Conservation (phyloP, 2,888 invertebrate genomes). For the Torymus aiolomorphi region DNA sequence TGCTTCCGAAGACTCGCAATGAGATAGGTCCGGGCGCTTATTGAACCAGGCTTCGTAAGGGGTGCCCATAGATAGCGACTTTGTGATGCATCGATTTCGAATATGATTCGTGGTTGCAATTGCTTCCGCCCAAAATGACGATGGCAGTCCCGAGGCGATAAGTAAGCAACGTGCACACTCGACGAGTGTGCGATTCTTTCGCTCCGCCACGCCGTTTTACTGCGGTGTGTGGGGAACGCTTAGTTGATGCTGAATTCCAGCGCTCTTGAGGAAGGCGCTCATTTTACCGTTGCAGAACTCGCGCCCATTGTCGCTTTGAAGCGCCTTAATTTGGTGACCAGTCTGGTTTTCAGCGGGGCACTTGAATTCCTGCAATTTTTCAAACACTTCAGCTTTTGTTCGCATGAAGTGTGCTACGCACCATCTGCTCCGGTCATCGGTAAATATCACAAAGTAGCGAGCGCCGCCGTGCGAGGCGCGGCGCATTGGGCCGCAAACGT, state of each 20-base stretch:
- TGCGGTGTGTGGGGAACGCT: constrained; percentile 44
- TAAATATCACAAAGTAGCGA: constrained; percentile 52
- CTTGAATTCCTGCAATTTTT: constrained; percentile 52
- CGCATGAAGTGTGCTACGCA: constrained; percentile 50
- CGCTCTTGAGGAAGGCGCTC: constrained; percentile 33
- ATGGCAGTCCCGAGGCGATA: too few relatives aligned
- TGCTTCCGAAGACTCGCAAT: background rate
- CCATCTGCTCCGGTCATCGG: constrained; percentile 53
- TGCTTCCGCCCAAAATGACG: too few relatives aligned
- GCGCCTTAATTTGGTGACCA: constrained; percentile 6
- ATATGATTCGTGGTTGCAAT: too few relatives aligned
- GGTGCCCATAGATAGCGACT: background rate
- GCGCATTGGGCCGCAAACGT: constrained; percentile 56
- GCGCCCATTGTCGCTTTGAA: constrained; percentile 48
- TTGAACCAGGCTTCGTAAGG: background rate
- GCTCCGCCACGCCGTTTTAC: constrained; percentile 63
- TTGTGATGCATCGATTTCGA: too few relatives aligned
- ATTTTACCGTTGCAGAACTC: background rate
- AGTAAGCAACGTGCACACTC: too few relatives aligned
- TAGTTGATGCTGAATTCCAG: constrained; percentile 59
- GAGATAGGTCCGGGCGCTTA: background rate
- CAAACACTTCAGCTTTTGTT: constrained; percentile 44
- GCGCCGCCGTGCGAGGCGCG: constrained; percentile 17
- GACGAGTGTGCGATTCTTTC: too few relatives aligned
- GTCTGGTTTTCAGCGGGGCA: constrained; percentile 47